These are phyloP conservation scores for Phasianus colchicus DNA, from an alignment of 2,113 vertebrate genomes.

Conservation along the genomic window DNA sequence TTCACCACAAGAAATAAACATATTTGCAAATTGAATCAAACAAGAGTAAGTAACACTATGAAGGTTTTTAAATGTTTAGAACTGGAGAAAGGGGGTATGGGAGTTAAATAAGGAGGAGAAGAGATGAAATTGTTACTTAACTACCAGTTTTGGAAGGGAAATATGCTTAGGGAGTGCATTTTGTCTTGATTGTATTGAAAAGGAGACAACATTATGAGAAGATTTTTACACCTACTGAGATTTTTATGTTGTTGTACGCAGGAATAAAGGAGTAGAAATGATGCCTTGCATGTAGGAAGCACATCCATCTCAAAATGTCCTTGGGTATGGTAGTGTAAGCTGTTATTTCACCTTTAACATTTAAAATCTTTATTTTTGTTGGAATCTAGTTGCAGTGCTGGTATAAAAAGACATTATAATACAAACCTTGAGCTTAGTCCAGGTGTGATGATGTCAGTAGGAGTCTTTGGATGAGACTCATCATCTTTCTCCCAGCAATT, in stretches of 20 bases:
- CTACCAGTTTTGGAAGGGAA: conserved; percentile 27
- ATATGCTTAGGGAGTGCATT: conserved; percentile 48
- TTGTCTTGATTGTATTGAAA: conserved; percentile 50
- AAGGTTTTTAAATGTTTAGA: background rate
- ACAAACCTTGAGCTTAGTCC: conserved; percentile 35
- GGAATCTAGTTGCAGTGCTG: background rate
- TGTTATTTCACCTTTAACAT: conserved; percentile 54
- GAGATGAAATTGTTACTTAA: conserved; percentile 32
- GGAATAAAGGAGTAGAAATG: conserved; percentile 48
- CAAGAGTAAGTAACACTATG: background rate
- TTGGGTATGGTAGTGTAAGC: conserved; percentile 35
- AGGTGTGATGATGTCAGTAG: conserved; percentile 1
- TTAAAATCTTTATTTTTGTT: conserved; percentile 48
- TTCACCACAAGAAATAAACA: conserved; percentile 17
- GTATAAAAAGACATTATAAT: conserved; percentile 36
- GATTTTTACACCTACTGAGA: conserved; percentile 49
- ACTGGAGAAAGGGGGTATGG: background rate
- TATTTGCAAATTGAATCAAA: background rate
- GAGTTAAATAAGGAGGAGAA: background rate
- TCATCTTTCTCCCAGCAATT: background rate
- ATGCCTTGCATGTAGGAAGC: conserved; percentile 17
- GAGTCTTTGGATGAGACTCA: conserved; percentile 24
- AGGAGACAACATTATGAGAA: conserved; percentile 52
- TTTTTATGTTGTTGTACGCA: conserved; percentile 49
- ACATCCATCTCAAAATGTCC: conserved; percentile 10